A percentile compares a stretch with the other conserved stretches of the same genome.
Conservation (phyloP, 2,797 vertebrate genomes). For the Trematomus bernacchii region DNA sequence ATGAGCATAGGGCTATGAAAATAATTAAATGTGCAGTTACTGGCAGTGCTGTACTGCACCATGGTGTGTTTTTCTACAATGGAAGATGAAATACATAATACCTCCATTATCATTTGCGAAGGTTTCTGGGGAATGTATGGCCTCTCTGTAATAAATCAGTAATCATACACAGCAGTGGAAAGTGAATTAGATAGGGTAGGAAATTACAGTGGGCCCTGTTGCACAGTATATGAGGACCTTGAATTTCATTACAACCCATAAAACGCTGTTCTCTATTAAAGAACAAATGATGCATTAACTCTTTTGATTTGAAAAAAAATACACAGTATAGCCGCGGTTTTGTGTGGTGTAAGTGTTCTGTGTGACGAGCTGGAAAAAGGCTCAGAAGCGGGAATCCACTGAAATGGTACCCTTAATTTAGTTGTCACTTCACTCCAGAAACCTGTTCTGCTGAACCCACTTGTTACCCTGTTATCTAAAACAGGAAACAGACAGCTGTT, state of each 20-base stretch:
- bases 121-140: conserved; percentile 11
- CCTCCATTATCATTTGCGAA: conserved; percentile 14
- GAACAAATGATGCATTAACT: conserved; percentile 6
- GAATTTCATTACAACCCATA: conserved; percentile 11
- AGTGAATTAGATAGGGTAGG: conserved; percentile 17
- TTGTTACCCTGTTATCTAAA: conserved; percentile 46
- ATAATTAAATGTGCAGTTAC: conserved; percentile 2
- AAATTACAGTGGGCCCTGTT: conserved; percentile 31
- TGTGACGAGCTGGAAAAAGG: conserved; percentile 24
- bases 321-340: not conserved
- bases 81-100: conserved; percentile 30
- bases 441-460: conserved; percentile 19
- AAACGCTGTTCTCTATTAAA: not conserved
- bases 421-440: conserved; percentile 54
- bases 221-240: conserved; percentile 2
- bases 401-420: conserved; percentile 53
- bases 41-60: conserved; percentile 4
- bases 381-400: conserved; percentile 57
- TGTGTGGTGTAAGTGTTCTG: conserved; percentile 1
- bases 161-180: conserved; percentile 30
- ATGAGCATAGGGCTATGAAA: conserved; percentile 1
- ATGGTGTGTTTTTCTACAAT: conserved; percentile 25
- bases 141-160: conserved; percentile 29
- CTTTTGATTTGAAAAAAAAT: conserved; percentile 5
- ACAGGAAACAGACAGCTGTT: conserved; percentile 40